phyloP scores from a whole-genome alignment of 2,888 invertebrate genomes.

The Galerucella nymphaeae region DNA sequence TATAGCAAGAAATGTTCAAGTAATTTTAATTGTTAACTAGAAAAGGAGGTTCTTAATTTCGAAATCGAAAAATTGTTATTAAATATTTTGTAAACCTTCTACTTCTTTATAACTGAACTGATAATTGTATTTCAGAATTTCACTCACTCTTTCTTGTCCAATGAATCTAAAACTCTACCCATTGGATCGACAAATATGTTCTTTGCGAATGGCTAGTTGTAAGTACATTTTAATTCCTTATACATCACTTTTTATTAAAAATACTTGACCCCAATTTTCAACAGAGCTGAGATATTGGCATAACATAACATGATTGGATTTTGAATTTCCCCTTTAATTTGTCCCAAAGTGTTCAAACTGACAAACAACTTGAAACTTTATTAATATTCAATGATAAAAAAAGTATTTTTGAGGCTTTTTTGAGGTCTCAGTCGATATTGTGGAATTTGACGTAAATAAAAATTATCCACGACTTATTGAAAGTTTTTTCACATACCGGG shows the following conservation, averaged over 20 bases:
- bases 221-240: slow-evolving; percentile 73
- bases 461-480: neutral
- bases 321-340: neutral
- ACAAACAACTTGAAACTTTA: neutral
- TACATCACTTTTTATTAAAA: too few species aligned
- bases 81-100: too few species aligned
- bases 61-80: too few species aligned
- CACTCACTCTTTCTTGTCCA: slow-evolving; percentile 94
- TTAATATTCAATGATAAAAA: neutral
- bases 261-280: neutral
- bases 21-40: neutral
- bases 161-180: slow-evolving; percentile 98
- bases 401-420: neutral
- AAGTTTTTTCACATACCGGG: too few species aligned
- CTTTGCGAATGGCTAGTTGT: slow-evolving; percentile 97
- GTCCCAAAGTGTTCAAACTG: neutral
- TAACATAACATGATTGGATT: neutral
- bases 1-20: too few species aligned
- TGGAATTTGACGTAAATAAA: neutral
- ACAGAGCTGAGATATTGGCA: neutral
- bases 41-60: neutral
- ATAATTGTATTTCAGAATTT: slow-evolving; percentile 77
- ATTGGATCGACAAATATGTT: slow-evolving; percentile 94
- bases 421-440: neutral
- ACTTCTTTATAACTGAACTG: too few species aligned